These are phyloP conservation scores for Dermolepida albohirtum DNA, from an alignment of 2,888 invertebrate genomes.

Conservation along the genomic window DNA sequence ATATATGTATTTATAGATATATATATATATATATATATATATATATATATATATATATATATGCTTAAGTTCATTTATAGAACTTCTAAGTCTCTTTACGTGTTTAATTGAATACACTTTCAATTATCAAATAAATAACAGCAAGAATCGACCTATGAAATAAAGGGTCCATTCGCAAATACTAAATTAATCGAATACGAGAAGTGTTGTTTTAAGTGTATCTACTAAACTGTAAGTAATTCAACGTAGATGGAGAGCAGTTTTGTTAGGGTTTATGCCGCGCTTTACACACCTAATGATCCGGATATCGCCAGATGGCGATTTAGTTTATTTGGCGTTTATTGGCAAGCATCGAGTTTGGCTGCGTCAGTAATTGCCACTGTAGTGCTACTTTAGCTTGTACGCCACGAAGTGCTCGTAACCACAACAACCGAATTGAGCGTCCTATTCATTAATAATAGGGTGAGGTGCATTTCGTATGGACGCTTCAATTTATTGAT, in stretches of 20 bases:
- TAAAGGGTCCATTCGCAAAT: too few species aligned
- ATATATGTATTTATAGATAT: too few species aligned
- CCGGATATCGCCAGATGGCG: constrained; percentile 53
- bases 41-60: too few species aligned
- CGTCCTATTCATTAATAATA: constrained; percentile 39
- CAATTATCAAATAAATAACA: too few species aligned
- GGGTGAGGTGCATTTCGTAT: constrained; percentile 19
- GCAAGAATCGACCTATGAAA: background rate
- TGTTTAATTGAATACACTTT: too few species aligned
- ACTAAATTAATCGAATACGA: too few species aligned
- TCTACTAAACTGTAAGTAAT: constrained; percentile 16
- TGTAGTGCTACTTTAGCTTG: constrained; percentile 41
- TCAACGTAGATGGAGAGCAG: constrained; percentile 9
- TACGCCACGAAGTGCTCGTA: constrained; percentile 36
- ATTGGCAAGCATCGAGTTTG: constrained; percentile 53
- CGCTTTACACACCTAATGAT: constrained; percentile 44
- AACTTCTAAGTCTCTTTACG: too few species aligned
- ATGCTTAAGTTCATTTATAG: too few species aligned
- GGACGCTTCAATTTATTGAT: constrained; percentile 22
- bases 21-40: too few species aligned
- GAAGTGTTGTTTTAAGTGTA: too few species aligned
- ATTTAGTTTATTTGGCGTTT: constrained; percentile 53
- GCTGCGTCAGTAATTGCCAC: constrained; percentile 48
- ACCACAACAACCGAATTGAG: constrained; percentile 41
- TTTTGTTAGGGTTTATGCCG: constrained; percentile 33